Percentiles rank a stretch among this genome's conserved stretches.
phyloP scores from a whole-genome alignment of 92 coral and sea anemone species.

The Chrysogorgia sp. region DNA sequence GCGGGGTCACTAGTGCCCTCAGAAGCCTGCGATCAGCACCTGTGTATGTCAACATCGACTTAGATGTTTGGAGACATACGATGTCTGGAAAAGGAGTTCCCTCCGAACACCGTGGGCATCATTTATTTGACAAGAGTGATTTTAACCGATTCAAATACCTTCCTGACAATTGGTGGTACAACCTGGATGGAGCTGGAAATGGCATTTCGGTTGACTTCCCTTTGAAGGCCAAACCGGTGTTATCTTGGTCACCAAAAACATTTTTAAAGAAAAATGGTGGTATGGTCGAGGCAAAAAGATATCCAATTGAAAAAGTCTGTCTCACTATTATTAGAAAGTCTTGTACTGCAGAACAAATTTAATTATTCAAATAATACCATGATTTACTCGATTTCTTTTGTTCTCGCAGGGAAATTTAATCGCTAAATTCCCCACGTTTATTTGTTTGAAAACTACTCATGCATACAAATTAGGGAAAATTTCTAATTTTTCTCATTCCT shows the following conservation, averaged over 20 bases:
- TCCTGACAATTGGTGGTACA: constrained; percentile 64
- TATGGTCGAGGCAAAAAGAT: constrained; percentile 35
- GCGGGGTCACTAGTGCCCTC: constrained; percentile 48
- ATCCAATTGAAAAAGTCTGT: constrained; percentile 47
- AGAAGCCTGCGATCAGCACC: constrained; percentile 49
- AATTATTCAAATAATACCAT: neutral
- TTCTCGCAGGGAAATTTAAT: no score
- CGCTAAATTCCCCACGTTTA: no score
- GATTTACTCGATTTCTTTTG: no score
- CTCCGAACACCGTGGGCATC: constrained; percentile 56
- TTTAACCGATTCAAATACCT: constrained; percentile 31
- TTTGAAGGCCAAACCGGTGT: constrained; percentile 48
- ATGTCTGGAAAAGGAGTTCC: constrained; percentile 44
- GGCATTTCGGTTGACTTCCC: constrained; percentile 60
- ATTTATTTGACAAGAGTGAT: constrained; percentile 43
- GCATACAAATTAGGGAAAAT: no score
- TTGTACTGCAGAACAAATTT: constrained; percentile 25
- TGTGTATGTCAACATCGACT: constrained; percentile 46
- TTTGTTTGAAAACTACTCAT: no score
- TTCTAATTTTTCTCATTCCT: no score
- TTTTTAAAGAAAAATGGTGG: constrained; percentile 9
- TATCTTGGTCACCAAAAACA: constrained; percentile 52
- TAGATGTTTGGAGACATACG: constrained; percentile 58
- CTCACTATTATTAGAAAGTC: constrained; percentile 41
- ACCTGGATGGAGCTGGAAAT: constrained; percentile 60